Base-by-base conservation (phyloP, 2,113 vertebrate species). In the Paradisaea rubra region DNA sequence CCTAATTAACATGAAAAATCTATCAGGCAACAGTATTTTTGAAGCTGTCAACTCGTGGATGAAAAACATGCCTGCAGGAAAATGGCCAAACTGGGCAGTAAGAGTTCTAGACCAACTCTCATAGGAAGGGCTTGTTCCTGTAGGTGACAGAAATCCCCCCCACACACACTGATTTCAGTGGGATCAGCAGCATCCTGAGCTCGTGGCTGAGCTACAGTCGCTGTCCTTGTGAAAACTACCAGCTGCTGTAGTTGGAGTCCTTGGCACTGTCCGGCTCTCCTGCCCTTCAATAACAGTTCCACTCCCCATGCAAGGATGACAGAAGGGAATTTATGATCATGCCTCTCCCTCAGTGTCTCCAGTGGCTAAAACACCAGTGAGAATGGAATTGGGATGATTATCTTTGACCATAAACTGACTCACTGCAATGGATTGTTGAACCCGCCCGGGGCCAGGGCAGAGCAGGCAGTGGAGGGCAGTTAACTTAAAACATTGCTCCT, bases 21-120 rank as follows among this genome's bases (percentile, higher is more conserved):
- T 98, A 65, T 99, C 98, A 2, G 99, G 98, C 74, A 85, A 89
- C 54, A 96, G 94, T 85, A 81, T 97, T 81, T 98, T 97, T 95
- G 93, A 98, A 69, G 97, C 98, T 30, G 98, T 99, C 52, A 42
- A 98, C 50, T 96, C 97, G 23, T 99, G 99, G 99, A 99, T 99
- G 99, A 91, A 95, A 84, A 99, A 98, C 81, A 99, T 99, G 99
- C 99, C 99, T 12, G 37, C 86, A 66, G 99, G 99, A 81, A 98
- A 98, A 68, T 99, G 99, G 99, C 98, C 99, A 77, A 99, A 99
- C 92, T 99, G 99, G 99, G 98, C 97, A 98, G 99, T 99, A 97
- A 98, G 98, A n/a, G 91, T 57, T 63, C 41, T 74, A 44, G 13
- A 54, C 42, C 10, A 42, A 4, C 20, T 42, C 28, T 56, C 42